These are phyloP conservation scores for Paradoxurus hermaphroditus DNA, from an alignment of 2,113 vertebrate species.

Conservation along the genomic window DNA sequence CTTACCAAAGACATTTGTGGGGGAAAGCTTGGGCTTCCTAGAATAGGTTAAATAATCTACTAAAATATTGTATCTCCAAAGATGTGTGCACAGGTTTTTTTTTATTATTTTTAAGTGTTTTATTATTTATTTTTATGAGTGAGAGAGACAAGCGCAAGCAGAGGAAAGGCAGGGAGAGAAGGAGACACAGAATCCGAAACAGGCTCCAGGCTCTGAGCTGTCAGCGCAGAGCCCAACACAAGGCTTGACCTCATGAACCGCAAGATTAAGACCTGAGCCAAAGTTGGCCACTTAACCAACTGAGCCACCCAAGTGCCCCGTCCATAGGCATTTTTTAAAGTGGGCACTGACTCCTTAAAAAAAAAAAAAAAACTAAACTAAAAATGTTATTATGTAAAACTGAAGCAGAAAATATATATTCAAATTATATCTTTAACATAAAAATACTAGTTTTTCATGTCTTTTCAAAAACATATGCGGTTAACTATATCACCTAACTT, in stretches of 20 bases:
- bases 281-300: no score
- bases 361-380: neutral
- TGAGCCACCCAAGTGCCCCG: no score
- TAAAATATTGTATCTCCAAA: neutral
- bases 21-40: slow-evolving; percentile 25
- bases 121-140: no score
- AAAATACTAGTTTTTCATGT: slow-evolving; percentile 30
- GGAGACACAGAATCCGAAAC: no score
- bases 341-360: neutral
- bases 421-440: slow-evolving; percentile 14
- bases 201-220: no score
- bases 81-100: neutral
- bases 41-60: neutral
- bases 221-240: no score
- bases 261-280: no score
- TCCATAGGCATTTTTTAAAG: neutral
- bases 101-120: no score
- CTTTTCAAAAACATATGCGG: neutral
- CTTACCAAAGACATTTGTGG: neutral
- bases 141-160: no score
- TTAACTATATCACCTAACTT: neutral
- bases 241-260: no score
- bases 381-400: neutral
- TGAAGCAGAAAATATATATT: slow-evolving; percentile 30
- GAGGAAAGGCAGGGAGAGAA: no score